phyloP scores from a whole-genome alignment of 2,113 vertebrate species.

The Motacilla alba region DNA sequence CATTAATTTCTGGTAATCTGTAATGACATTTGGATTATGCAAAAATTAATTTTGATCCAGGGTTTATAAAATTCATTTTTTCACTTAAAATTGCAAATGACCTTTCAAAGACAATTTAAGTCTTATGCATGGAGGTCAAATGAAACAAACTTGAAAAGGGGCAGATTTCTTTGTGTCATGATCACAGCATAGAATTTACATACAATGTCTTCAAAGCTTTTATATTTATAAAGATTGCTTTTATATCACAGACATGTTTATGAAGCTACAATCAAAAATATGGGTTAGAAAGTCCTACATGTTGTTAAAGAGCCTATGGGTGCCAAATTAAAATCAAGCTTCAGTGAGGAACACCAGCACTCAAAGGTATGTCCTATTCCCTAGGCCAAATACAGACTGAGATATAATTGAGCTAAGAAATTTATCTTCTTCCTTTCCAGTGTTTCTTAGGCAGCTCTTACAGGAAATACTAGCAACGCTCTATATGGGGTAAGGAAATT shows the following conservation, averaged over 20 bases:
- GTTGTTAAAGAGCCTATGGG: not conserved
- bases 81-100: not conserved
- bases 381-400: not conserved
- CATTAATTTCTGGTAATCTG: not conserved
- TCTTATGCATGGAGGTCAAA: not conserved
- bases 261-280: not conserved
- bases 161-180: not conserved
- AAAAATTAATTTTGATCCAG: not conserved
- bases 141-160: not conserved
- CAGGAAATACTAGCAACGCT: not conserved
- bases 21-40: not conserved
- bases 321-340: not conserved
- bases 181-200: not conserved
- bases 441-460: not conserved
- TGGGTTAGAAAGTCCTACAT: not conserved
- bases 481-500: not conserved
- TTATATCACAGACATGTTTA: not conserved
- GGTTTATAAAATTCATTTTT: not conserved
- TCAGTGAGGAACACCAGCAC: not conserved
- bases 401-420: not conserved
- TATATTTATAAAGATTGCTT: not conserved
- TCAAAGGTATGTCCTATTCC: not conserved
- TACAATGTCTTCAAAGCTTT: not conserved
- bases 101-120: not conserved
- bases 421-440: not conserved